A percentile compares a stretch with the other conserved stretches of the same genome.
Evolutionary conservation across 2,888 invertebrate species (phyloP).

Genomic region (Ptilodon capucinus): DNA sequence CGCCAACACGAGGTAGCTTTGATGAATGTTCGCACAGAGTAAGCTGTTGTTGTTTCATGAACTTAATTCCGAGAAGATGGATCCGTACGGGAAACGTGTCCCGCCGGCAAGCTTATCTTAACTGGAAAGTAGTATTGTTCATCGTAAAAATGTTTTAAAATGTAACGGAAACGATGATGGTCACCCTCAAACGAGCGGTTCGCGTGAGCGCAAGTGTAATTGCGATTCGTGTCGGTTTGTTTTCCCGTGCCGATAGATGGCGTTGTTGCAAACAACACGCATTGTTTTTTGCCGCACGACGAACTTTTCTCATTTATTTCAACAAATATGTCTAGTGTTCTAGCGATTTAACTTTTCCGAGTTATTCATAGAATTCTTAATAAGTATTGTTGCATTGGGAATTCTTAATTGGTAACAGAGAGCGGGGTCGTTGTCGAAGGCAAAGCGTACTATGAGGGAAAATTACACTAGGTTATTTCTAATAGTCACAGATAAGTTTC

Average conservation of each 20-base stretch:
- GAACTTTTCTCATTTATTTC: conserved; percentile 58
- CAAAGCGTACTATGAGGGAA: background rate
- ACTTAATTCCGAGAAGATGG: background rate
- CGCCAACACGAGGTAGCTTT: too few relatives aligned
- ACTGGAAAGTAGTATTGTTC: background rate
- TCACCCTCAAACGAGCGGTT: conserved; percentile 34
- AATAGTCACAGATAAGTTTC: too few relatives aligned
- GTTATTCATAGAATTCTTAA: conserved; percentile 29
- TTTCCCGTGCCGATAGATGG: conserved; percentile 43
- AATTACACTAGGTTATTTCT: too few relatives aligned
- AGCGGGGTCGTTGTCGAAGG: background rate
- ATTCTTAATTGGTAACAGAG: conserved; percentile 31
- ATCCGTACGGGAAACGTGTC: background rate
- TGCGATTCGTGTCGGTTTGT: conserved; percentile 42
- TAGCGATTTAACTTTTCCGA: conserved; percentile 34
- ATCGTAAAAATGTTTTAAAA: background rate
- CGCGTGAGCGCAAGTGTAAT: conserved; percentile 47
- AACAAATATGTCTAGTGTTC: conserved; percentile 47
- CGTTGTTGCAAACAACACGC: conserved; percentile 39
- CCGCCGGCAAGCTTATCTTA: background rate
- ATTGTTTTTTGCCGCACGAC: conserved; percentile 44
- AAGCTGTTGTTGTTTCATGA: background rate
- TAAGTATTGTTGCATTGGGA: conserved; percentile 21
- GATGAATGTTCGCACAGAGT: too few relatives aligned
- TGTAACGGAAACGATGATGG: conserved; percentile 6